Evolutionary conservation across 2,113 vertebrate species (phyloP), one percentile per base, ranked within the genome.

Genomic region (Dasyornis broadbenti): DNA sequence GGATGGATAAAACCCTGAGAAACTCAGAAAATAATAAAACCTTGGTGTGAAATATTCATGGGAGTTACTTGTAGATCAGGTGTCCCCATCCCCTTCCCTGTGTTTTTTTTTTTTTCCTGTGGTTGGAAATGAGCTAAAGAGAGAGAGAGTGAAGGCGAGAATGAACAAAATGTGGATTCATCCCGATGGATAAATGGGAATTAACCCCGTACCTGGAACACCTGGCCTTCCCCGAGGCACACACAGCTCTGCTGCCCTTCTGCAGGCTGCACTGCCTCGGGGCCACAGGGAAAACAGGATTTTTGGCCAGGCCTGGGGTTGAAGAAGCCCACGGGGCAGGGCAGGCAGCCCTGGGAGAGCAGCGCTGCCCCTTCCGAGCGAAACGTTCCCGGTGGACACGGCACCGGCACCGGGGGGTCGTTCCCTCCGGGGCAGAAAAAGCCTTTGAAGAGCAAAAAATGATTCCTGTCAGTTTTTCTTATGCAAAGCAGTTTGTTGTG

Each of bases 381-480:
- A 45, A 98, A 99, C 5, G 98, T 99, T n/a, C 99, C 98, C 10
- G 96, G 97, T 3, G 98, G 98, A 72, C 99, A 99, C 0, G 97
- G 98, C 37, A 98, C 31, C 0, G 97, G 98, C 37, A 98, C 31
- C 7, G 97, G 94, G n/a, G n/a, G 26, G 16, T 7, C 10, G 31
- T 64, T 95, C 30, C 86, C 97, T 59, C 73, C 82, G 0, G 97
- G 98, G 86, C 99, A 99, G 94, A 97, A 98, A 85, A 97, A 97
- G 6, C 99, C 99, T 99, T 85, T 3, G 17, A 23, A 70, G 6
- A 7, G 21, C 15, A 72, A 21, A 31, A 60, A 47, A 11, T n/a
- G n/a, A n/a, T 2, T 1, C 45, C 10, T 2, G 18, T 70, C 6
- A 16, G 4, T 7, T 39, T 47, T 73, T 6, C 27, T 61, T 1